Evolutionary conservation across 30 jellyfish, hydroid and myxozoan species (phyloP).

Genomic region (Hydractinia echinata): DNA sequence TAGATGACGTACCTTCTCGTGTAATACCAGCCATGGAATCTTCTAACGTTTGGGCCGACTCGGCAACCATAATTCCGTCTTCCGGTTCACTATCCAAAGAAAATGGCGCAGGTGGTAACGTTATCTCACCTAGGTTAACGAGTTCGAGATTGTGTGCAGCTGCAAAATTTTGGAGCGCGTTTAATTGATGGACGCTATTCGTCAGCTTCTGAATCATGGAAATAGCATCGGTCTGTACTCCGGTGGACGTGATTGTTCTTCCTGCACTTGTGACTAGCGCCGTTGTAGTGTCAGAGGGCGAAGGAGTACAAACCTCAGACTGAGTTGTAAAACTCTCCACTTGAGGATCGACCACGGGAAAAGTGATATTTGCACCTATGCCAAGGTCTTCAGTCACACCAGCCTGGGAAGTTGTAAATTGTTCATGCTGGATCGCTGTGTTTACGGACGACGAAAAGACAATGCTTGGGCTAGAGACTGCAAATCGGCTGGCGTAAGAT

Average conservation of each 20-base stretch:
- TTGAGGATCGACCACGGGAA: slow-evolving; percentile 89
- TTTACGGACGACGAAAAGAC: slow-evolving; percentile 79
- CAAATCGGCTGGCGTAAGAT: slow-evolving; percentile 92
- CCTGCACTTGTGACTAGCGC: slow-evolving; percentile 56
- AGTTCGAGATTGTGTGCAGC: slow-evolving; percentile 96
- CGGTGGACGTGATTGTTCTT: slow-evolving; percentile 94
- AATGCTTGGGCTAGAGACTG: slow-evolving; percentile 96
- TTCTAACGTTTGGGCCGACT: slow-evolving; percentile 68
- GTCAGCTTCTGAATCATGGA: slow-evolving; percentile 92
- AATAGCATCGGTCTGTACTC: slow-evolving; percentile 94
- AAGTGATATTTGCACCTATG: slow-evolving; percentile 72
- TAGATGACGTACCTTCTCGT: slow-evolving; percentile 57
- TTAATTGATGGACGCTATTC: slow-evolving; percentile 90
- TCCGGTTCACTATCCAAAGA: slow-evolving; percentile 70
- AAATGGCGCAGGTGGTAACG: slow-evolving; percentile 92
- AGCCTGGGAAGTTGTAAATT: slow-evolving; percentile 53
- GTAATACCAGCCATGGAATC: slow-evolving; percentile 85
- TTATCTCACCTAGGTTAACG: slow-evolving; percentile 89
- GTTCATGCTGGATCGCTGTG: slow-evolving; percentile 31
- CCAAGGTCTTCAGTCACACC: slow-evolving; percentile 85
- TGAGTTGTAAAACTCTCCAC: slow-evolving; percentile 69
- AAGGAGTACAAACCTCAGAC: slow-evolving; percentile 65
- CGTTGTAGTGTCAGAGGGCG: slow-evolving; percentile 59
- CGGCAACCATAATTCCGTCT: slow-evolving; percentile 72
- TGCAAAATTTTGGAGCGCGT: slow-evolving; percentile 92